These are phyloP conservation scores for Chaetodon trifascialis DNA, from an alignment of 2,113 vertebrate species.

Conservation along the genomic window DNA sequence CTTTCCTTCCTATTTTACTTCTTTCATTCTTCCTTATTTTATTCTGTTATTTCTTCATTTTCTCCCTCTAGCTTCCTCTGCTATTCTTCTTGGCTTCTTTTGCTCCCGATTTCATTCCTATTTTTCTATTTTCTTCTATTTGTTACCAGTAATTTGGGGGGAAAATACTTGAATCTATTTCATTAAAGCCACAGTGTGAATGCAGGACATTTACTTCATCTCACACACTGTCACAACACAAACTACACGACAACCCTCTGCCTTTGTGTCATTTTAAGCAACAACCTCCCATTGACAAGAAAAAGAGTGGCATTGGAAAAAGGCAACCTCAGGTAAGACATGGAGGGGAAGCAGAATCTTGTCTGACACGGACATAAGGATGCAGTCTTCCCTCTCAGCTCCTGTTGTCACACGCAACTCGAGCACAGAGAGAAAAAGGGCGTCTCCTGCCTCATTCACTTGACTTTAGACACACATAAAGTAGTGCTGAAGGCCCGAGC, in stretches of 20 bases:
- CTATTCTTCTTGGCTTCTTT: rapidly evolving
- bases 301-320: conserved; percentile 17
- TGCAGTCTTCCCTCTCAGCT: conserved; percentile 10
- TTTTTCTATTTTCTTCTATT: rapidly evolving
- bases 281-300: background rate
- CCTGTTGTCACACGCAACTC: conserved; percentile 4
- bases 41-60: background rate
- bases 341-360: conserved; percentile 5
- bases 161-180: too few relatives aligned
- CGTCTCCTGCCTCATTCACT: conserved; percentile 29
- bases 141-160: too few relatives aligned
- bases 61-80: rapidly evolving
- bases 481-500: conserved; percentile 23
- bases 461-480: conserved; percentile 43
- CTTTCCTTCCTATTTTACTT: background rate
- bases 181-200: too few relatives aligned
- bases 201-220: background rate
- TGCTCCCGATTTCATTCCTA: background rate
- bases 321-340: conserved; percentile 35
- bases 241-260: background rate
- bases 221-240: background rate
- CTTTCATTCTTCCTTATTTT: background rate
- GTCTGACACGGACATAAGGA: conserved; percentile 39
- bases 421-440: background rate
- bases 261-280: background rate